Percentiles rank a stretch among this genome's conserved stretches.
These are phyloP conservation scores for Zygaena filipendulae DNA, from an alignment of 2,888 invertebrate genomes.

Conservation along the genomic window DNA sequence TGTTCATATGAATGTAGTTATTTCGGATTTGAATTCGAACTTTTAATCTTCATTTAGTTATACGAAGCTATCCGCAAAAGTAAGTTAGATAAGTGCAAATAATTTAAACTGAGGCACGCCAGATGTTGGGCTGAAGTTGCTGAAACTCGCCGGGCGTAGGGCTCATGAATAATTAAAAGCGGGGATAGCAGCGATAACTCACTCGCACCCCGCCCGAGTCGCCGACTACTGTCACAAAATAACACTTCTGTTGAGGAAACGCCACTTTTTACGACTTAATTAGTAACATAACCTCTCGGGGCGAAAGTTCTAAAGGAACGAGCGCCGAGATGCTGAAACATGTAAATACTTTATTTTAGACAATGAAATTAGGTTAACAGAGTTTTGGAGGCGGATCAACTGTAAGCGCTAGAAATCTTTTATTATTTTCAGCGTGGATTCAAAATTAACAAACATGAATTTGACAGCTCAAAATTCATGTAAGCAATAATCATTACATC, in stretches of 20 bases:
- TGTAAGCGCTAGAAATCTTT: too few species aligned
- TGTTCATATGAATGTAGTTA: too few species aligned
- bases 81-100: constrained; percentile 49
- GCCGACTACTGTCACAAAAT: constrained; percentile 33
- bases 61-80: too few species aligned
- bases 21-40: too few species aligned
- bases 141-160: constrained; percentile 39
- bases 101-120: constrained; percentile 44
- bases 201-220: constrained; percentile 22
- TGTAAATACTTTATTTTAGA: constrained; percentile 30
- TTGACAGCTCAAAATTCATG: too few species aligned
- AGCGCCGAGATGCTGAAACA: constrained; percentile 25
- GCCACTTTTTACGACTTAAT: constrained; percentile 54
- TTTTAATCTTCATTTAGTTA: too few species aligned
- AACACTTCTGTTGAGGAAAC: constrained; percentile 41
- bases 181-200: constrained; percentile 48
- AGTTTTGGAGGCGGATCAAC: too few species aligned
- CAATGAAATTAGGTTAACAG: constrained; percentile 35
- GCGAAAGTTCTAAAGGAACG: constrained; percentile 21
- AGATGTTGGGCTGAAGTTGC: constrained; percentile 43
- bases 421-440: too few species aligned
- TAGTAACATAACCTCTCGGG: constrained; percentile 47
- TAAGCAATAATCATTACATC: too few species aligned
- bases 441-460: too few species aligned
- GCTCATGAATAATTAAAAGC: constrained; percentile 61